Conservation (phyloP, 1,140 invertebrate species). For the Drosophila lowei region DNA sequence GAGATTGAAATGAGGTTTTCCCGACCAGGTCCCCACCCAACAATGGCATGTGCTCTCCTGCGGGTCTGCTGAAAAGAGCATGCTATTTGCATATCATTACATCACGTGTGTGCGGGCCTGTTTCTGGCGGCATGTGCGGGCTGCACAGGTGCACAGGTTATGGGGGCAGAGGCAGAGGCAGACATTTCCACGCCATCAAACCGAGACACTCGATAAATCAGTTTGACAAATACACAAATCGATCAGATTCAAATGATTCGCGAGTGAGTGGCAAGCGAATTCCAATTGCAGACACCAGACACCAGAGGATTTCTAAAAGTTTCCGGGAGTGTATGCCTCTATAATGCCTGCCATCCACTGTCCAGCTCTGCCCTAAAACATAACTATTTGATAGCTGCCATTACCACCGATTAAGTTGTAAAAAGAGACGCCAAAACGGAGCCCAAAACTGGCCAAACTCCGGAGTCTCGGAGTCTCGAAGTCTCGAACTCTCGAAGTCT, state of each 20-base stretch:
- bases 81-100: conserved; percentile 79
- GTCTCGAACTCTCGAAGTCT: no score
- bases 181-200: conserved; percentile 72
- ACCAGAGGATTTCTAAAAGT: background rate
- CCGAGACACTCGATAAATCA: conserved; percentile 74
- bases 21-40: conserved; percentile 3
- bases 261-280: conserved; percentile 20
- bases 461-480: no score
- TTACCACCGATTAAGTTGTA: conserved; percentile 9
- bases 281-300: conserved; percentile 7
- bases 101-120: conserved; percentile 15
- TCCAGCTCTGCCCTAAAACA: background rate
- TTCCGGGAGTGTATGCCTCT: background rate
- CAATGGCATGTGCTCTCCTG: conserved; percentile 8
- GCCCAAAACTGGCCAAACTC: background rate
- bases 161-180: conserved; percentile 18
- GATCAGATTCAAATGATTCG: conserved; percentile 61
- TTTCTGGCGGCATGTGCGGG: conserved; percentile 11
- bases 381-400: conserved; percentile 12
- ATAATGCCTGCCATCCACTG: no score
- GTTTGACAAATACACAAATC: conserved; percentile 76
- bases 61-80: conserved; percentile 61
- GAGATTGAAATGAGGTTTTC: conserved; percentile 73
- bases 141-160: conserved; percentile 11
- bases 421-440: conserved; percentile 6